Conservation (phyloP, 2,797 vertebrate species). For the Mormyrus proboscirostris region DNA sequence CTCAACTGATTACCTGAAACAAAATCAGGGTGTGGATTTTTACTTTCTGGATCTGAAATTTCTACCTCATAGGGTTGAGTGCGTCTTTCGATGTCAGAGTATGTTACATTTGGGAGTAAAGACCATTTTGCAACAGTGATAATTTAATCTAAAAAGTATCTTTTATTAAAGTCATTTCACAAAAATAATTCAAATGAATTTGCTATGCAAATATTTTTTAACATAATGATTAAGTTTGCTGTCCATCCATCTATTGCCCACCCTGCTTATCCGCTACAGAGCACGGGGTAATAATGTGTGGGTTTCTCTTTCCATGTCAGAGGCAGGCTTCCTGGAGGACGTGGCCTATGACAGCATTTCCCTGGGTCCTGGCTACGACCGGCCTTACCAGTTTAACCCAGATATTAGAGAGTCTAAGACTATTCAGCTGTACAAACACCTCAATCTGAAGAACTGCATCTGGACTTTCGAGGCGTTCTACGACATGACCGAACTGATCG, state of each 20-base stretch:
- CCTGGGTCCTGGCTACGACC: constrained; percentile 85
- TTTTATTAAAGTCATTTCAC: not conserved
- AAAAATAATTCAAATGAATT: not conserved
- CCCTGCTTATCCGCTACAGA: not conserved
- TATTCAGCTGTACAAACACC: constrained; percentile 89
- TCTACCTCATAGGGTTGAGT: not conserved
- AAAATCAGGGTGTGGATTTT: too few species aligned
- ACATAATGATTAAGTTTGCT: not conserved
- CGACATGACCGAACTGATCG: constrained; percentile 95
- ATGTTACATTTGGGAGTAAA: not conserved
- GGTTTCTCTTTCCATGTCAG: constrained; percentile 49
- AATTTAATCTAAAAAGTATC: not conserved
- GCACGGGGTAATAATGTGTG: not conserved
- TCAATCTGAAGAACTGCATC: constrained; percentile 97
- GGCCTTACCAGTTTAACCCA: constrained; percentile 88
- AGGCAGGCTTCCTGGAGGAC: constrained; percentile 84
- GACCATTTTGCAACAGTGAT: not conserved
- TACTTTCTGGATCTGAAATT: not conserved
- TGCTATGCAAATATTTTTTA: not conserved
- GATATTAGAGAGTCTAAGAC: constrained; percentile 74
- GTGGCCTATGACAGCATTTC: constrained; percentile 67
- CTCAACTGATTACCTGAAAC: too few species aligned
- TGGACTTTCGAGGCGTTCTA: constrained; percentile 97
- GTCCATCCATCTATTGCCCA: not conserved
- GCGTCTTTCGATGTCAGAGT: not conserved